Evolutionary conservation across 2,888 invertebrate species (phyloP).

Genomic region (Amblyjoppa proteus): DNA sequence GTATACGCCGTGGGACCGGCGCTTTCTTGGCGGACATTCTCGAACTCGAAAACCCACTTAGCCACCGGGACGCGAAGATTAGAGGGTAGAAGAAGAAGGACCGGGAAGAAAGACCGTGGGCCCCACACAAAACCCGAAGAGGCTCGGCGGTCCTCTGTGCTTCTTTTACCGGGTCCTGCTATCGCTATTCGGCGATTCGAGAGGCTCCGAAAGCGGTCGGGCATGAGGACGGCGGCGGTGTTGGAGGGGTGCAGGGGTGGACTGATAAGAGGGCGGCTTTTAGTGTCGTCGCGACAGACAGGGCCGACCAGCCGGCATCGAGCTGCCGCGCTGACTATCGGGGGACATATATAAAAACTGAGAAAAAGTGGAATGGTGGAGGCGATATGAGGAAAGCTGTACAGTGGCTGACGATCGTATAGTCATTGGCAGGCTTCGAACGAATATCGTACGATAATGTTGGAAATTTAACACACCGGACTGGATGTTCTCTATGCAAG

Average conservation of each 20-base stretch:
- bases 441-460: neutral
- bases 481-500: too few relatives aligned
- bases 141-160: slow-evolving; percentile 9
- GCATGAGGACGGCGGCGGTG: slow-evolving; percentile 1
- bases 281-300: slow-evolving; percentile 46
- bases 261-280: slow-evolving; percentile 76
- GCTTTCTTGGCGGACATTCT: slow-evolving; percentile 73
- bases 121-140: slow-evolving; percentile 22
- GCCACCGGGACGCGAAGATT: slow-evolving; percentile 78
- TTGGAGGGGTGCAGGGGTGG: slow-evolving; percentile 59
- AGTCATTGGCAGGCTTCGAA: neutral
- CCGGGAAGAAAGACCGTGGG: slow-evolving; percentile 54
- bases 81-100: slow-evolving; percentile 76
- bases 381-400: neutral
- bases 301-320: slow-evolving; percentile 60
- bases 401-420: neutral
- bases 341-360: neutral
- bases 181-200: slow-evolving; percentile 26
- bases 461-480: too few relatives aligned
- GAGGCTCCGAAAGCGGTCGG: slow-evolving; percentile 7
- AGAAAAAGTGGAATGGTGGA: slow-evolving; percentile 2
- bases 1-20: slow-evolving; percentile 56
- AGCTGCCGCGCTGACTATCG: neutral
- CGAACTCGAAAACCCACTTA: slow-evolving; percentile 83
- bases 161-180: slow-evolving; percentile 5